Base-by-base conservation (phyloP, 2,888 invertebrate genomes). In the Apodemia mormo region DNA sequence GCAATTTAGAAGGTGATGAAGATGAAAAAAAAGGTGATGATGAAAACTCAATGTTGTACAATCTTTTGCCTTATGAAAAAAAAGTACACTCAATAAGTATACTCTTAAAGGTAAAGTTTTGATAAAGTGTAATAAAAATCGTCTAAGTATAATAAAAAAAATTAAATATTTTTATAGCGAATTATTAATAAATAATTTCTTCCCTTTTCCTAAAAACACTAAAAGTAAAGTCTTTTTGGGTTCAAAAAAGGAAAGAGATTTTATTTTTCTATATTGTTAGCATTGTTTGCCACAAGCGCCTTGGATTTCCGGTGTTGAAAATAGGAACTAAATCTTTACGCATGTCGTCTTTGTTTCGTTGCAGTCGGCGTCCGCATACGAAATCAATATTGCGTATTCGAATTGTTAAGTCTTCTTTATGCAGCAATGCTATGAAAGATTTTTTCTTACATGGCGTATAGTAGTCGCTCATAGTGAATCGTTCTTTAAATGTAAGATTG, bases 391-490 rank as follows among this genome's bases (percentile, higher is more conserved):
- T 90, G 87, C 92, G 92, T 91, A 90, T 88, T 88, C 85, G 87
- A 92, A 85, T 80, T 87, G 87, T 90, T 87, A 87, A 90, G 89
- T 80, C 80, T 78, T 86, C 86, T 88, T 81, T 90, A 93, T 94
- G 93, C 93, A 90, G 90, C 91, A 88, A 93, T 93, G 93, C 93
- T 92, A 94, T 94, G 94, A 93, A 89, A 91, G 83, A 88, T 86
- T 86, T 86, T 54, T 80, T 89, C 89, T 88, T 91, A 88, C 85
- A 93, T 92, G 93, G 93, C 91, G 92, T 93, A 87, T 88, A 91
- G 91, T 94, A 92, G 90, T 91, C 92, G 93, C 90, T 88, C 87
- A 92, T 94, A 93, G 94, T 94, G 94, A 94, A 91, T 88, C 87
- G 93, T 93, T 93, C 85, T 87, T 88, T 76, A 90, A 93, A 94